Percentiles rank a stretch among this genome's conserved stretches.
Conservation (phyloP, 2,797 vertebrate species). For the Lithobates sylvaticus region DNA sequence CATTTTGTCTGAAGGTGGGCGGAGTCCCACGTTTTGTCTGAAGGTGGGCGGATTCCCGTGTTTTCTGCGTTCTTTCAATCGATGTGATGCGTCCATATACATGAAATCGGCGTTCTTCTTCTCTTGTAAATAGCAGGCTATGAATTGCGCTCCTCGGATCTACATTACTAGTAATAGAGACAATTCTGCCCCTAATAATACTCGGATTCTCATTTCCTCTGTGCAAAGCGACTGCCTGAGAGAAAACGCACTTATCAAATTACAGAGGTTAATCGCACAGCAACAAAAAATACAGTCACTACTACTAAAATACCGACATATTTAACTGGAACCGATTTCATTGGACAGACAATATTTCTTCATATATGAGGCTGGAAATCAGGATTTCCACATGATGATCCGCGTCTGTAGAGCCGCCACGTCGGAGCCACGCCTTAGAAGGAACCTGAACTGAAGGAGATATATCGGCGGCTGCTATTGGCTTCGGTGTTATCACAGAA, state of each 20-base stretch:
- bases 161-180: background rate
- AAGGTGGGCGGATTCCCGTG: background rate
- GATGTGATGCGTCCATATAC: too few relatives aligned
- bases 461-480: too few relatives aligned
- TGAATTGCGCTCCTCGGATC: background rate
- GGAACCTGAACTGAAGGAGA: too few relatives aligned
- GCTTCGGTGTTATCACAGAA: too few relatives aligned
- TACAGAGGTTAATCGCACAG: slow-evolving; percentile 4
- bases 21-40: background rate
- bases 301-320: background rate
- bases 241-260: background rate
- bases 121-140: background rate
- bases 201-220: background rate
- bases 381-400: too few relatives aligned
- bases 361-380: background rate
- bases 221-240: background rate
- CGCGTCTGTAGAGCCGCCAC: too few relatives aligned
- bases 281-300: background rate
- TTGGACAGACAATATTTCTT: background rate
- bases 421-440: too few relatives aligned
- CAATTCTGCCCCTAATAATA: background rate
- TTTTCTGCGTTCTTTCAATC: too few relatives aligned
- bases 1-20: background rate
- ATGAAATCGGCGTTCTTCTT: background rate
- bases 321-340: background rate